Conservation (phyloP, 2,888 invertebrate species). For the Acanthopleura granulata region DNA sequence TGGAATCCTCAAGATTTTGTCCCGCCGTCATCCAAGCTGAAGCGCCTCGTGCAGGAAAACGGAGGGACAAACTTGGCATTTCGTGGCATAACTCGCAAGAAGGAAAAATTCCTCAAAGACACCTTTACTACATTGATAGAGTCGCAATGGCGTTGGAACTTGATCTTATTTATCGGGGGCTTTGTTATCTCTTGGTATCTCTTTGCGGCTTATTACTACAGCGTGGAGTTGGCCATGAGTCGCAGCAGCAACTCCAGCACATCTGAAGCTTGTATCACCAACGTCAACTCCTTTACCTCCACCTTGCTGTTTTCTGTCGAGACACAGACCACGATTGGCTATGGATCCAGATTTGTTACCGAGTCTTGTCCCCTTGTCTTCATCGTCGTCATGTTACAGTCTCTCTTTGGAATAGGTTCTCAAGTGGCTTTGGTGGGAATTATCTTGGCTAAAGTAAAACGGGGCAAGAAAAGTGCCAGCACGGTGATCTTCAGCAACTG, state of each 20-base stretch:
- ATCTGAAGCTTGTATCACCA: slow-evolving; percentile 72
- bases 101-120: slow-evolving; percentile 72
- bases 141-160: slow-evolving; percentile 87
- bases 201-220: slow-evolving; percentile 76
- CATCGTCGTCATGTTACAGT: slow-evolving; percentile 89
- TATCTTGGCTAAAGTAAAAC: slow-evolving; percentile 92
- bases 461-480: slow-evolving; percentile 94
- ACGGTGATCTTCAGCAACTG: slow-evolving; percentile 92
- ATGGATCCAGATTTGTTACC: slow-evolving; percentile 86
- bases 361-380: slow-evolving; percentile 93
- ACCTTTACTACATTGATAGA: slow-evolving; percentile 95
- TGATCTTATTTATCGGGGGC: slow-evolving; percentile 89
- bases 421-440: slow-evolving; percentile 81
- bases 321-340: slow-evolving; percentile 96
- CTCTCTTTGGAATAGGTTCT: slow-evolving; percentile 85
- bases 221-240: slow-evolving; percentile 62
- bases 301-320: slow-evolving; percentile 96
- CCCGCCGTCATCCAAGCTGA: neutral
- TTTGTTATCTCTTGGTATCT: slow-evolving; percentile 89
- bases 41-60: neutral
- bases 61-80: neutral
- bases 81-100: neutral
- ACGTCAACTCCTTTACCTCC: slow-evolving; percentile 88
- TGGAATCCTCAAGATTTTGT: neutral
- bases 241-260: slow-evolving; percentile 32